Evolutionary conservation across 2,113 vertebrate species (phyloP), one percentile per base, ranked within the genome.

Genomic region (Leptosomus discolor): DNA sequence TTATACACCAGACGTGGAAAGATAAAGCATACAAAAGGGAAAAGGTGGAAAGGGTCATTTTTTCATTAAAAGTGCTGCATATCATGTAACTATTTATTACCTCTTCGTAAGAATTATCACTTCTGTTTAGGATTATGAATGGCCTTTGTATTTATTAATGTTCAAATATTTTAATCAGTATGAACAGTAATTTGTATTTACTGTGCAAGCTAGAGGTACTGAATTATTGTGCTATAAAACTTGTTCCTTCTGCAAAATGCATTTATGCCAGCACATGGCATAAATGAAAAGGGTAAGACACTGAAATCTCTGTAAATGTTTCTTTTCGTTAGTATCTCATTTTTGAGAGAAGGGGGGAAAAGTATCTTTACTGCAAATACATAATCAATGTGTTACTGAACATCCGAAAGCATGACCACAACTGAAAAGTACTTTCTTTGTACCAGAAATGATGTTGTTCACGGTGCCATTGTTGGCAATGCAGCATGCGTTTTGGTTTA

Each of bases 401-500:
- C 39, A 70, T n/a, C 63, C 82, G 77, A 88, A 87, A 94, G 60
- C 58, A 69, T 0, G 0, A 88, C 46, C 41, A 51, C 58, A 80
- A 36, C 29, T 68, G 80, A 20, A 30, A 69, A 79, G 64, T 30
- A 79, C 63, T 19, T 43, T 65, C 60, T 70, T 37, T 39, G 51
- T 45, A 50, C 51, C 27, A 1, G 77, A 78, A 92, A 67, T 51
- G 36, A n/a, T 76, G 54, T 65, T 71, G 73, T 7, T 75, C 79
- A 36, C 88, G 41, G 90, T 26, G 61, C 63, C 46, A 0, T 61
- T 82, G 82, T 11, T 63, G 91, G 90, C 95, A 84, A 83, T 53
- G 90, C 37, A 94, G 93, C 98, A 98, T 98, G 98, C 98, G 17
- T 68, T n/a, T 19, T 21, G 79, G 15, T 85, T 96, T 91, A 94